Evolutionary conservation across 2,797 vertebrate species (phyloP).

Genomic region (Caiman crocodilus): DNA sequence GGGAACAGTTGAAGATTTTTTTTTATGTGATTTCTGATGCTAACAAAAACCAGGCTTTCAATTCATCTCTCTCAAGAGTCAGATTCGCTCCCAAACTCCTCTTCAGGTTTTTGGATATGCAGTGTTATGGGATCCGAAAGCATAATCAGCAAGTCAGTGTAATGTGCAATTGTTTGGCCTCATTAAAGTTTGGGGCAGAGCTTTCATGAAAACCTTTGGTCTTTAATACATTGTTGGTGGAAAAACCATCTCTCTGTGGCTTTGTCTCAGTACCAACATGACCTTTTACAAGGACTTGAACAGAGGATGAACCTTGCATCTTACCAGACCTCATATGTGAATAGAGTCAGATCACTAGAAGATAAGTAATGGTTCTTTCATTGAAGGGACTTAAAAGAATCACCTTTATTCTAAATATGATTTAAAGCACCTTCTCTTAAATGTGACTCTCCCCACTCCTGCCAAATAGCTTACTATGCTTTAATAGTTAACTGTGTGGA

Average conservation of each 20-base stretch:
- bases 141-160: constrained; percentile 46
- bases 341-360: neutral
- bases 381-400: neutral
- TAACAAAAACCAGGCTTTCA: constrained; percentile 54
- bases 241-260: neutral
- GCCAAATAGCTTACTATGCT: neutral
- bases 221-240: constrained; percentile 3
- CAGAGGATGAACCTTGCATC: neutral
- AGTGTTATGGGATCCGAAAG: too few species aligned
- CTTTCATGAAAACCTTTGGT: constrained; percentile 45
- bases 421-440: constrained; percentile 5
- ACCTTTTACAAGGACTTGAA: neutral
- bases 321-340: neutral
- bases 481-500: neutral
- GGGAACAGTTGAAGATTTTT: constrained; percentile 38
- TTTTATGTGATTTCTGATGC: neutral
- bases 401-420: neutral
- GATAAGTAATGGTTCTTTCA: neutral
- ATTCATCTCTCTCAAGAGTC: constrained; percentile 23
- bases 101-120: too few species aligned
- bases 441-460: neutral
- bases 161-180: constrained; percentile 16
- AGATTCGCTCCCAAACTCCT: too few species aligned
- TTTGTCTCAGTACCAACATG: neutral
- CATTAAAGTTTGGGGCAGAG: constrained; percentile 52